These are phyloP conservation scores for Augiades crinisus DNA, from an alignment of 2,888 invertebrate species.

Conservation along the genomic window DNA sequence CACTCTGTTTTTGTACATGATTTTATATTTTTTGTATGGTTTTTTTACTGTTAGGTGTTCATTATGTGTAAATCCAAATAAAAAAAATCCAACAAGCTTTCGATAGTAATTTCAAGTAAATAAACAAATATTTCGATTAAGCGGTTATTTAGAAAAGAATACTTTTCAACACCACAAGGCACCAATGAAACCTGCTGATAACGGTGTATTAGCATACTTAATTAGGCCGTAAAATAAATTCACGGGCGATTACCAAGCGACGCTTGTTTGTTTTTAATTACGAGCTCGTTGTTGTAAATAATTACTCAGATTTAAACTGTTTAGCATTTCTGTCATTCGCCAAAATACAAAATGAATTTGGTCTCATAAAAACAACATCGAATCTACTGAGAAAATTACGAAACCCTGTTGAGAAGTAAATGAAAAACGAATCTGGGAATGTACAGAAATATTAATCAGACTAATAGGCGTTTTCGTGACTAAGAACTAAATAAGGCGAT, in stretches of 20 bases:
- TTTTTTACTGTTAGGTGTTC: too few species aligned
- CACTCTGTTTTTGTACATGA: too few species aligned
- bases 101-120: not conserved
- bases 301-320: conserved; percentile 29
- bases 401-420: not conserved
- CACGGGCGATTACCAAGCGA: conserved; percentile 38
- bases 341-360: conserved; percentile 7
- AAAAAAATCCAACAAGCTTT: too few species aligned
- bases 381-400: not conserved
- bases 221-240: conserved; percentile 37
- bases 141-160: not conserved
- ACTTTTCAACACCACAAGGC: conserved; percentile 9
- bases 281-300: conserved; percentile 36
- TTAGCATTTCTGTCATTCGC: conserved; percentile 17
- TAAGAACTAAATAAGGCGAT: not conserved
- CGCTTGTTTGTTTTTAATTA: conserved; percentile 56
- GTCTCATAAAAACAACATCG: conserved; percentile 1
- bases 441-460: conserved; percentile 11
- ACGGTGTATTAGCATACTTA: conserved; percentile 33
- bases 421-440: conserved; percentile 2
- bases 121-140: not conserved
- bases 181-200: conserved; percentile 18
- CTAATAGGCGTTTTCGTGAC: not conserved
- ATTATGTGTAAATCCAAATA: too few species aligned
- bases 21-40: too few species aligned